Conservation (phyloP, 2,888 invertebrate genomes). For the Ctenicera cuprea region DNA sequence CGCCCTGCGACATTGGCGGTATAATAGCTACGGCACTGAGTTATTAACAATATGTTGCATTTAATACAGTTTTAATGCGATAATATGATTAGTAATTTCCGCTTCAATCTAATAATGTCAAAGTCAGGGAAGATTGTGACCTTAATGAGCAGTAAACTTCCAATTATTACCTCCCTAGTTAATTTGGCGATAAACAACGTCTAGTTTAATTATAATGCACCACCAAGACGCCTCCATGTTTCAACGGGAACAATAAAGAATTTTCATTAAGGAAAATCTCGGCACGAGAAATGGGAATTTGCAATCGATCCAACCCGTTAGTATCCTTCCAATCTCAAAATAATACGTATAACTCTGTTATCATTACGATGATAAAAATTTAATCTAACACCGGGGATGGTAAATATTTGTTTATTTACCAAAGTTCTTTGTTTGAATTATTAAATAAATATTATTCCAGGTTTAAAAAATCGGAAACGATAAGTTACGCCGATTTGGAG, state of each 20-base stretch:
- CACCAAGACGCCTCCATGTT: not conserved
- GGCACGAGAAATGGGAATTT: not conserved
- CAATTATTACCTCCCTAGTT: conserved; percentile 31
- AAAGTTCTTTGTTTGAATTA: too few species aligned
- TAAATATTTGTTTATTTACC: too few species aligned
- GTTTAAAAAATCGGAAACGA: too few species aligned
- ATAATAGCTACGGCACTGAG: too few species aligned
- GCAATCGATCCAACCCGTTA: not conserved
- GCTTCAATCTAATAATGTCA: not conserved
- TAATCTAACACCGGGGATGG: too few species aligned
- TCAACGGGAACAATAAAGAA: not conserved
- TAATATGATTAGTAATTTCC: too few species aligned
- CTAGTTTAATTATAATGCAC: conserved; percentile 23
- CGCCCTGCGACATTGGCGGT: too few species aligned
- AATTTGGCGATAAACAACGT: conserved; percentile 24
- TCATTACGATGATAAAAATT: too few species aligned
- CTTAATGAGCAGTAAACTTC: conserved; percentile 31
- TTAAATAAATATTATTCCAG: too few species aligned
- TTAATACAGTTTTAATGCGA: not conserved
- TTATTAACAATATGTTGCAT: not conserved
- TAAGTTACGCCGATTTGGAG: too few species aligned
- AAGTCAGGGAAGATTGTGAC: conserved; percentile 28
- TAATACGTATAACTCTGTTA: too few species aligned
- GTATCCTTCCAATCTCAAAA: too few species aligned
- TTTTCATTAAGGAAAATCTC: conserved; percentile 12